These are phyloP conservation scores for Griposia aprilina DNA, from an alignment of 2,888 invertebrate species.

Conservation along the genomic window DNA sequence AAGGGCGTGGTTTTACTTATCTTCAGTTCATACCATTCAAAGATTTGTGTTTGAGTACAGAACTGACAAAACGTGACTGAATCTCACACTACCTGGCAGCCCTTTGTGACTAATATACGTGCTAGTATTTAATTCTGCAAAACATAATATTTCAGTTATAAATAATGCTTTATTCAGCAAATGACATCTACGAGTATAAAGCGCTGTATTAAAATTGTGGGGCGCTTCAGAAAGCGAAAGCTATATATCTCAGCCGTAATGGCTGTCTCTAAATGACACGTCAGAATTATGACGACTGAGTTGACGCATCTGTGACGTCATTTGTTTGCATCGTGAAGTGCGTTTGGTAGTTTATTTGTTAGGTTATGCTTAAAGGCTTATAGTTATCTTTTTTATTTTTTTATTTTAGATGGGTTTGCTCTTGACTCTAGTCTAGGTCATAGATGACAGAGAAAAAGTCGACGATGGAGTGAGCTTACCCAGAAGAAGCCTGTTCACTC, in stretches of 20 bases:
- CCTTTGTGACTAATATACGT: background rate
- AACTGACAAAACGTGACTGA: background rate
- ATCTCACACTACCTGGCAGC: background rate
- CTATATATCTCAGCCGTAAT: constrained; percentile 36
- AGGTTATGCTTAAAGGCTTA: background rate
- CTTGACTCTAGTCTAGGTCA: too few species aligned
- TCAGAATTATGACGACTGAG: constrained; percentile 51
- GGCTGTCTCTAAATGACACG: constrained; percentile 44
- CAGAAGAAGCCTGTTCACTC: too few species aligned
- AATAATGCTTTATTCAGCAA: constrained; percentile 10
- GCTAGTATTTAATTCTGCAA: background rate
- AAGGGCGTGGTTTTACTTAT: background rate
- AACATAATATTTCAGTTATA: background rate
- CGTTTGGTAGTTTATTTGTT: constrained; percentile 17
- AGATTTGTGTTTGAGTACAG: background rate
- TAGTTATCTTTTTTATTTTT: background rate
- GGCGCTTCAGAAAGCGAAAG: constrained; percentile 15
- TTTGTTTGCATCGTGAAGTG: constrained; percentile 22
- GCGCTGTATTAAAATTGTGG: constrained; percentile 7
- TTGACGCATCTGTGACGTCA: constrained; percentile 49
- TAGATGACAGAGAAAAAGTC: too few species aligned
- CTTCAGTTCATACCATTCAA: background rate
- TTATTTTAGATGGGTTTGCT: too few species aligned
- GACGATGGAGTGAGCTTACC: too few species aligned
- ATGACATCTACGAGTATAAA: constrained; percentile 27